Evolutionary conservation across 2,888 invertebrate species (phyloP).

Genomic region (Lamproptera curius): DNA sequence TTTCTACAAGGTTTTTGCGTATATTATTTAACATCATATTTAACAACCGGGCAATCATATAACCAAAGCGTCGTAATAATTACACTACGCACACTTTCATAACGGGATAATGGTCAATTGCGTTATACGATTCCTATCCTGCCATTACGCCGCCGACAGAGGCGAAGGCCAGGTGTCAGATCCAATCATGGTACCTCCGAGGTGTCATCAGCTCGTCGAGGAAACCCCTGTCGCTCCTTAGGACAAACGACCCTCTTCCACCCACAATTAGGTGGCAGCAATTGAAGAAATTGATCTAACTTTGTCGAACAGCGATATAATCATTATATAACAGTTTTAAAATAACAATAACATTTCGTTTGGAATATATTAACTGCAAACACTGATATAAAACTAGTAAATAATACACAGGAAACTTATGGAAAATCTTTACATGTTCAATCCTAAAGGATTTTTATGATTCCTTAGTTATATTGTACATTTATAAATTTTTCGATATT

Average conservation of each 20-base stretch:
- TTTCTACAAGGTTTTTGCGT: no score
- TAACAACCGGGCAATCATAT: no score
- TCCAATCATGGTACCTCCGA: slow-evolving; percentile 27
- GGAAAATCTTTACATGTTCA: not conserved
- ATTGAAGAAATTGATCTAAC: not conserved
- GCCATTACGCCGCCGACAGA: slow-evolving; percentile 1
- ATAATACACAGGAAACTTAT: not conserved
- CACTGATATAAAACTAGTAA: no score
- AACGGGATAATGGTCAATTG: no score
- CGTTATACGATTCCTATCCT: slow-evolving; percentile 25
- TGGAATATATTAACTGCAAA: not conserved
- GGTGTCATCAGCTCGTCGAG: slow-evolving; percentile 6
- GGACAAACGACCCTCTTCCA: not conserved
- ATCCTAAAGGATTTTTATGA: not conserved
- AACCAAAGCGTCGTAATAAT: no score
- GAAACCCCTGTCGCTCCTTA: slow-evolving; percentile 1
- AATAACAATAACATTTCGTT: not conserved
- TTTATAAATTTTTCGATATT: no score
- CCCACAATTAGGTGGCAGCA: not conserved
- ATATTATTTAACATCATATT: no score
- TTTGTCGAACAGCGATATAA: no score
- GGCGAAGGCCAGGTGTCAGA: slow-evolving; percentile 27
- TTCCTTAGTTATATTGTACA: no score
- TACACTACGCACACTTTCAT: no score
- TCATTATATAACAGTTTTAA: not conserved